Conservation (phyloP, 2,797 vertebrate genomes). For the Neopelma chrysocephalum region DNA sequence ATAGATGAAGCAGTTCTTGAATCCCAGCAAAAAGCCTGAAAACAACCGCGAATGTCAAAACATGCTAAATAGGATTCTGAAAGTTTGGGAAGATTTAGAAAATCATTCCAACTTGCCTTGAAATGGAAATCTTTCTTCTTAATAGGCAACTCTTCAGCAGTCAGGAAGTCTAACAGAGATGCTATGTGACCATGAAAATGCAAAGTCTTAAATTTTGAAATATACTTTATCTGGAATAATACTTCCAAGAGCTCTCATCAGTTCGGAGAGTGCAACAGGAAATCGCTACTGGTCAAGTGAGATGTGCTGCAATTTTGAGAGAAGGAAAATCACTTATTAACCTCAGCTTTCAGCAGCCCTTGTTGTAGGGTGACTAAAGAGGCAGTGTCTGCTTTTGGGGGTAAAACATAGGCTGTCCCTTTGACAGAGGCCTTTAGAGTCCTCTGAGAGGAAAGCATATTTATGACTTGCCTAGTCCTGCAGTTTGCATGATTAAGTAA, state of each 20-base stretch:
- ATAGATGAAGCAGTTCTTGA: background rate
- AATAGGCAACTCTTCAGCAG: background rate
- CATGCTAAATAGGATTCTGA: background rate
- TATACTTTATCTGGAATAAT: background rate
- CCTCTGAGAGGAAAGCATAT: background rate
- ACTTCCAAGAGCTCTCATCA: background rate
- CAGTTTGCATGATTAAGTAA: background rate
- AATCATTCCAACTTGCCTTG: background rate
- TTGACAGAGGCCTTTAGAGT: background rate
- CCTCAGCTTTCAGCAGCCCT: background rate
- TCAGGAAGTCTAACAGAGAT: background rate
- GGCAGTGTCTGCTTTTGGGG: background rate
- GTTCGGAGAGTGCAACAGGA: background rate
- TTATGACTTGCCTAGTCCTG: background rate
- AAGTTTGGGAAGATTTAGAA: background rate
- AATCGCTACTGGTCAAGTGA: background rate
- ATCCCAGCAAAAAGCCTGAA: background rate
- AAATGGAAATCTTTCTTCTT: background rate
- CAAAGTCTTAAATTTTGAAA: background rate
- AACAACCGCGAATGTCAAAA: background rate
- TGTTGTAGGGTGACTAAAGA: background rate
- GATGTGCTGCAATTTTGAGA: background rate
- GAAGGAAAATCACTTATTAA: background rate
- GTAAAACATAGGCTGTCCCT: background rate
- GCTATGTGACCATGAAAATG: background rate